phyloP scores from a whole-genome alignment of 2,888 invertebrate genomes.

The Tolmerus cingulatus region DNA sequence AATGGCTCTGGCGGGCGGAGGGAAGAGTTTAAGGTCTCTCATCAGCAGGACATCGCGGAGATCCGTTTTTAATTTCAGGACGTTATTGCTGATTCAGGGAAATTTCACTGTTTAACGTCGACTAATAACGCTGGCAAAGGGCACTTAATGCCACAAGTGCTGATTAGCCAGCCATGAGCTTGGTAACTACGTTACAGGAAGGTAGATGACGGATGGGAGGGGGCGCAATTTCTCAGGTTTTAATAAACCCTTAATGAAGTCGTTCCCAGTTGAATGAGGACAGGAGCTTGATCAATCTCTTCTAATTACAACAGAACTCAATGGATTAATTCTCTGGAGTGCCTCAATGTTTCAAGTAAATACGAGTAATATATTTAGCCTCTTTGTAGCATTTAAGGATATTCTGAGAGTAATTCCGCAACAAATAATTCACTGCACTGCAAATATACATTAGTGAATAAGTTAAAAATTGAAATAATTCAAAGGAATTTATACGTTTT shows the following conservation, averaged over 20 bases:
- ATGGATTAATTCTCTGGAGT: not conserved
- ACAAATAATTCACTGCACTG: not conserved
- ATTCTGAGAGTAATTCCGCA: not conserved
- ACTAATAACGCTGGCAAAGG: not conserved
- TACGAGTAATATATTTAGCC: not conserved
- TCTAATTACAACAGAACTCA: not conserved
- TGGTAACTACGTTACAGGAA: not conserved
- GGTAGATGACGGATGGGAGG: not conserved
- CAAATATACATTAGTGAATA: not conserved
- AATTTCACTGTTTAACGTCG: not conserved
- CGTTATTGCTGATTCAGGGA: not conserved
- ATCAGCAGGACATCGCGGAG: not conserved
- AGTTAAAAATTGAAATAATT: too few species aligned
- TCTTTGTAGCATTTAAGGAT: not conserved
- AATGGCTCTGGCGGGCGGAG: not conserved
- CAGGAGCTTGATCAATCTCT: not conserved
- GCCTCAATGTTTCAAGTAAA: not conserved
- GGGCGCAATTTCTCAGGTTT: not conserved
- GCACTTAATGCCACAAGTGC: not conserved
- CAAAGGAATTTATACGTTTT: too few species aligned
- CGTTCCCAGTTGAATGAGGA: not conserved
- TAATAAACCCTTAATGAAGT: not conserved
- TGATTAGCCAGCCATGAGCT: not conserved
- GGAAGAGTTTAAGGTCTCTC: not conserved
- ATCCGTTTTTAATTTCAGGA: constrained; percentile 6